Evolutionary conservation across 1,140 invertebrate genomes (phyloP).

Genomic region (Drosophila kohkoa): DNA sequence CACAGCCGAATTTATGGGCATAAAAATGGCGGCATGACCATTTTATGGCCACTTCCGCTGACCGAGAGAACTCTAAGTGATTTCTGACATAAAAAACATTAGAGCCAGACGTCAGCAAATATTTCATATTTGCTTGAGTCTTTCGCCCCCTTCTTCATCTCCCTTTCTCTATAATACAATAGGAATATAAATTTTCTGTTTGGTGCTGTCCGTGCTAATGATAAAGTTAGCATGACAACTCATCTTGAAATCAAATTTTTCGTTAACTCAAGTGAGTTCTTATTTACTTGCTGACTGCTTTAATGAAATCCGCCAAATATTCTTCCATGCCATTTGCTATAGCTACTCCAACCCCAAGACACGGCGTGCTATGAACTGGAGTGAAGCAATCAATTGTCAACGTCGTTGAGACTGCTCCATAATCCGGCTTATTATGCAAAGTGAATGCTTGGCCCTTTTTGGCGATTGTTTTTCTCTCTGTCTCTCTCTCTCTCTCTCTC

Average conservation of each 20-base stretch:
- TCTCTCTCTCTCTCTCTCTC: neutral
- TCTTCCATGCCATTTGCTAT: slow-evolving; percentile 61
- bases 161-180: no score
- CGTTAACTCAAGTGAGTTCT: slow-evolving; percentile 29
- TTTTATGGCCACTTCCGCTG: slow-evolving; percentile 79
- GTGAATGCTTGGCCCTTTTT: slow-evolving; percentile 53
- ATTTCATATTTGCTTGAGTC: slow-evolving; percentile 21
- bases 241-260: slow-evolving; percentile 61
- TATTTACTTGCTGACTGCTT: slow-evolving; percentile 41
- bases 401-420: slow-evolving; percentile 48
- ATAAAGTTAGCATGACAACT: slow-evolving; percentile 42
- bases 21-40: slow-evolving; percentile 60
- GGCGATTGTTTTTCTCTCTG: slow-evolving; percentile 1
- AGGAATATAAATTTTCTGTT: neutral
- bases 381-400: slow-evolving; percentile 69
- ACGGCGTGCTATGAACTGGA: neutral
- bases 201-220: slow-evolving; percentile 37
- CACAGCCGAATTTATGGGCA: slow-evolving; percentile 79
- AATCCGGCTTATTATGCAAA: slow-evolving; percentile 81
- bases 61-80: slow-evolving; percentile 73
- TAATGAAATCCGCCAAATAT: slow-evolving; percentile 64
- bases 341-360: slow-evolving; percentile 7
- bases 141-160: neutral
- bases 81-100: slow-evolving; percentile 80
- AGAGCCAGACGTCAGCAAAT: slow-evolving; percentile 45